These are phyloP conservation scores for Gerris lacustris DNA, from an alignment of 2,888 invertebrate genomes.

Conservation along the genomic window DNA sequence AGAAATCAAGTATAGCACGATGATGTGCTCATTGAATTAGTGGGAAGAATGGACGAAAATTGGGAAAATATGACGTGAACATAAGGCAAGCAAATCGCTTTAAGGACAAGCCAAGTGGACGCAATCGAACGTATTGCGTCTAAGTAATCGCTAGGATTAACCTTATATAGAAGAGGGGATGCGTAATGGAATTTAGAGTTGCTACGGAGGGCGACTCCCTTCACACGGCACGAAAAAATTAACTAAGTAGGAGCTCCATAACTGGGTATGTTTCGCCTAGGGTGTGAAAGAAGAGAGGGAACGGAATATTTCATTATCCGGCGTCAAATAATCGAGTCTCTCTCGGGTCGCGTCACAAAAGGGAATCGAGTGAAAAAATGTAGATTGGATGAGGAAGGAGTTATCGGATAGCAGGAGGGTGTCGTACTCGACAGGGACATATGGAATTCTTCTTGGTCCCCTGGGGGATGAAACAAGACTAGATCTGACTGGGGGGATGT, in stretches of 20 bases:
- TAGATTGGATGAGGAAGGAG: neutral
- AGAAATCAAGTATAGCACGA: too few species aligned
- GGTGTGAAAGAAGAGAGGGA: neutral
- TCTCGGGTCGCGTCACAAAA: neutral
- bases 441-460: neutral
- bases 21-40: neutral
- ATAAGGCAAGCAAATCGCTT: neutral
- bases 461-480: neutral
- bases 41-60: neutral
- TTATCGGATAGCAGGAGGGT: neutral
- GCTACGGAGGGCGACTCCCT: neutral
- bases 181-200: neutral
- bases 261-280: neutral
- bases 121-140: neutral
- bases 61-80: neutral
- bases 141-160: neutral
- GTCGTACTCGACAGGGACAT: neutral
- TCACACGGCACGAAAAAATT: neutral
- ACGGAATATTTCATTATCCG: conserved; percentile 1
- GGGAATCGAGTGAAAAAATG: conserved; percentile 1
- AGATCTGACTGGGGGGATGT: neutral
- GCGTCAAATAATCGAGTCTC: neutral
- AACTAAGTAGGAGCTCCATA: neutral
- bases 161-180: neutral
- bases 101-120: neutral